Base-by-base conservation (phyloP, 2,113 vertebrate species). In the Thunnus maccoyii region DNA sequence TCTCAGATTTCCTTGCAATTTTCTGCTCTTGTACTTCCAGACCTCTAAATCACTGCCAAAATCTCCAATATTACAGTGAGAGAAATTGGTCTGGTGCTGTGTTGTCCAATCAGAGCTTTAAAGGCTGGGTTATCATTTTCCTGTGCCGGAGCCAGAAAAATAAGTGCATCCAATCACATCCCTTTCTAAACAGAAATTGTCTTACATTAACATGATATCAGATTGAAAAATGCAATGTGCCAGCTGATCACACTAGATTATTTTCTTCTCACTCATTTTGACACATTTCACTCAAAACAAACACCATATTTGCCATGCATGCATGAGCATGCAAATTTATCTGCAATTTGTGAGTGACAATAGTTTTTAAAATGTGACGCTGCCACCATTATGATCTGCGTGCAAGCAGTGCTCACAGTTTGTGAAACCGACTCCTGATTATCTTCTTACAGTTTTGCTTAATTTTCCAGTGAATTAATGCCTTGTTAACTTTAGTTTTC, bases 231-330 rank as follows among this genome's bases (percentile, higher is more conserved):
- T 55, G 17, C 44, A 66, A 71, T 8, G 27, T 12, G 47, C 36
- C 7, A 41, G 36, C 36, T 41, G 36, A 41, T 41, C 36, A 41
- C 6, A 41, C 36, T 36, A 10, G 2, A 46, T 12, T 20, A 48
- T 62, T 76, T 47, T 32, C 52, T 51, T 44, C 17, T 6, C 16
- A 36, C 54, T 32, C 27, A 30, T 30, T 30, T 30, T 30, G 27
- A 54, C 50, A 74, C 11, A 1, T 50, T 69, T 61, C 12, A 46
- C 46, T 25, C 17, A 61, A 54, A 72, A 46, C 66, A 30, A 36
- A 66, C n/a, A 41, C 1, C 2, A 18, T 30, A 44, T 12, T 16
- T 61, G 16, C 20, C 14, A 60, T 72, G 66, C 22, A 7, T 32
- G 14, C 3, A 48, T 22, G 2, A 32, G 17, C 15, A 48, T 30